Conservation (phyloP, 92 coral and sea anemone genomes). For the Pocillopora grandis region DNA sequence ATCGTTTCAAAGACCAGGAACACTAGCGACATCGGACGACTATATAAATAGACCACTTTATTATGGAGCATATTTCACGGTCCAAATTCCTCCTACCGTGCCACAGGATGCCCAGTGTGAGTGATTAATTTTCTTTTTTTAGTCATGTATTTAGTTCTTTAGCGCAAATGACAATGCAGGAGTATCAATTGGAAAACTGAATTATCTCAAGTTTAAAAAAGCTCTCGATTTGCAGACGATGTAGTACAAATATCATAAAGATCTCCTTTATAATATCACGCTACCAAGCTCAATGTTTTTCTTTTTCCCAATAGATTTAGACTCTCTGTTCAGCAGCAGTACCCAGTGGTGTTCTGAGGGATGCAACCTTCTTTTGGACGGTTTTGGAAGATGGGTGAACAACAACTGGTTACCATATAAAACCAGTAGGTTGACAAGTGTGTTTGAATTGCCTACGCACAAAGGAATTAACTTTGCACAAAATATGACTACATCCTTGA, state of each 20-base stretch:
- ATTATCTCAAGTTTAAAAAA: too few species aligned
- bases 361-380: constrained; percentile 79
- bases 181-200: not conserved
- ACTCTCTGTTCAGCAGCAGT: constrained; percentile 41
- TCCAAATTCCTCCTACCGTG: constrained; percentile 34
- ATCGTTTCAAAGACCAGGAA: constrained; percentile 71
- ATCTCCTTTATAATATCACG: not conserved
- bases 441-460: not conserved
- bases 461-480: too few species aligned
- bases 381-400: constrained; percentile 87
- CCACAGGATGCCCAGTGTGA: constrained; percentile 38
- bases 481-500: too few species aligned
- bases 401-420: constrained; percentile 59
- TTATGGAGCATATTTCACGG: constrained; percentile 54
- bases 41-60: constrained; percentile 58
- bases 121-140: not conserved
- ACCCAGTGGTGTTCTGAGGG: constrained; percentile 57
- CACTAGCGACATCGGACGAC: constrained; percentile 56
- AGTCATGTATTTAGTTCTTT: not conserved
- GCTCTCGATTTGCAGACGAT: too few species aligned
- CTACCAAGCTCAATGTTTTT: not conserved
- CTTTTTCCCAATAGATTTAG: not conserved
- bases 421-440: constrained; percentile 34
- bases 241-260: too few species aligned
- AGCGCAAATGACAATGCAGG: not conserved